Conservation (phyloP, 2,888 invertebrate genomes). For the Folsomia manolachei region DNA sequence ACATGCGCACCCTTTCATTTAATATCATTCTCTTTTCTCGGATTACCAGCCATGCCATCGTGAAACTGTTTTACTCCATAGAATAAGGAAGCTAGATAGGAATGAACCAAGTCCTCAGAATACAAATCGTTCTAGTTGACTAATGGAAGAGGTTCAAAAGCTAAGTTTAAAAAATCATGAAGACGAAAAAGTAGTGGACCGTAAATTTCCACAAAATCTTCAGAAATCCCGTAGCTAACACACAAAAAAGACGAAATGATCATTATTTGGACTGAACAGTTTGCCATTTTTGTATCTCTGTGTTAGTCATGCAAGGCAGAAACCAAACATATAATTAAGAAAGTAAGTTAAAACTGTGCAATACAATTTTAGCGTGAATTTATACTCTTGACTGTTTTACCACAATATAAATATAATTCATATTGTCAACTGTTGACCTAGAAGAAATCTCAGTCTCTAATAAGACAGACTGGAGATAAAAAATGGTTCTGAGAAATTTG, state of each 20-base stretch:
- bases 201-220: slow-evolving; percentile 5
- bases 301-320: too few species aligned
- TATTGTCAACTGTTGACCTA: too few species aligned
- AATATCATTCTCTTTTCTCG: slow-evolving; percentile 33
- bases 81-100: neutral
- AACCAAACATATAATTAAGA: too few species aligned
- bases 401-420: too few species aligned
- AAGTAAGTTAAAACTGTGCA: too few species aligned
- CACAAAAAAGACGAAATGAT: neutral
- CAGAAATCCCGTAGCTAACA: neutral
- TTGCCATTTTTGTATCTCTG: neutral
- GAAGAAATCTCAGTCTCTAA: too few species aligned
- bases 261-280: neutral
- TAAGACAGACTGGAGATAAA: too few species aligned
- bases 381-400: too few species aligned
- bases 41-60: slow-evolving; percentile 1
- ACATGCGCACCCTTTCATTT: slow-evolving; percentile 48
- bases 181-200: slow-evolving; percentile 25
- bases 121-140: neutral
- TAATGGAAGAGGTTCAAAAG: slow-evolving; percentile 8
- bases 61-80: too few species aligned
- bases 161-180: slow-evolving; percentile 20
- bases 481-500: slow-evolving; percentile 19
- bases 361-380: too few species aligned
- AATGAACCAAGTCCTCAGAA: neutral